Base-by-base conservation (phyloP, 2,888 invertebrate genomes). In the Patella ulyssiponensis region DNA sequence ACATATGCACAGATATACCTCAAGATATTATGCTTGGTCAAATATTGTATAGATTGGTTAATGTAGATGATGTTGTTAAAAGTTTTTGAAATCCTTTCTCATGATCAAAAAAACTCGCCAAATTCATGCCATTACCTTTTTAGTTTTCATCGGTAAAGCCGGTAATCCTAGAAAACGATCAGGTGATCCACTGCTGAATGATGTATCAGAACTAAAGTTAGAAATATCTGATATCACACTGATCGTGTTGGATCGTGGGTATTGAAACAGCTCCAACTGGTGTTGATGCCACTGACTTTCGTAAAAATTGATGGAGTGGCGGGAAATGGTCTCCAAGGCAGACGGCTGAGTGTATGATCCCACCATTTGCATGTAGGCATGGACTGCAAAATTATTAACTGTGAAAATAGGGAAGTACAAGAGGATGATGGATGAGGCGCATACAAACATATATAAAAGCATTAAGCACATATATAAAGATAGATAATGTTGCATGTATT, bases 341-440 rank as follows among this genome's bases (percentile, higher is more conserved):
- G 89, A 91, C 5, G 93, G 92, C 88, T 96, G 96, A 12, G 86
- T 87, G 93, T 96, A 97, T 92, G 96, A 96, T 33, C 96, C 96
- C 89, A 96, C 96, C 94, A 97, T 96, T 93, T 97, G 97, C 97
- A 98, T 97, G 92, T 97, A 98, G 83, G 96, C 97, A 95, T 97
- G 96, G 89, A 97, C 97, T 91, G 87, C 44, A 81, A 84, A 69
- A 52, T 58, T 71, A 71, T 71, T 71, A 51, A 71, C 71, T 71
- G 44, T 71, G 52, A 51, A 71, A 33, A 71, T 71, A 52, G 17
- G 71, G 52, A 51, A 71, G 17, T 14, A 71, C 17, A 20, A 64
- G 7, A 64, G 20, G 64, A 23, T 23, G 64, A 64, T 64, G 64
- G 20, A 64, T 23, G 23, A 23, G 12, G 23, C 20, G 64, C 64